These are phyloP conservation scores for Colistium nudipinnis DNA, from an alignment of 2,113 vertebrate species.

Conservation along the genomic window DNA sequence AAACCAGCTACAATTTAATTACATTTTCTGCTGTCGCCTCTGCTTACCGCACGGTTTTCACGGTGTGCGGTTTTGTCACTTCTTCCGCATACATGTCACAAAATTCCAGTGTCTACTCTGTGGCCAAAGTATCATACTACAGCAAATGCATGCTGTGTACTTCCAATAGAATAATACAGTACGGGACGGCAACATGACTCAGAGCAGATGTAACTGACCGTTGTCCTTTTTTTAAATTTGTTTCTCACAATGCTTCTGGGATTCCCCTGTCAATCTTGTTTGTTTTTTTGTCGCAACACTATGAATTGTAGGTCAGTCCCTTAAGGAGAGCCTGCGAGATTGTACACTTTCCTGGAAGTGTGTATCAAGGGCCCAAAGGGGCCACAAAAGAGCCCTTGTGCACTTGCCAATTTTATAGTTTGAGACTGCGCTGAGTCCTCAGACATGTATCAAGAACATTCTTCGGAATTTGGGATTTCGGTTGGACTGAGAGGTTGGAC, in stretches of 20 bases:
- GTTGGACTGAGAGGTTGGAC: slow-evolving; percentile 9
- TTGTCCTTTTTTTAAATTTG: not conserved
- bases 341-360: slow-evolving; percentile 33
- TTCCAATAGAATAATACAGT: not conserved
- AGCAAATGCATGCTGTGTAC: not conserved
- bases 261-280: slow-evolving; percentile 12
- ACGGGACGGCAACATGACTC: not conserved
- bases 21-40: not conserved
- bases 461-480: slow-evolving; percentile 26
- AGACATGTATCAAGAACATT: slow-evolving; percentile 35
- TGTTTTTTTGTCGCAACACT: slow-evolving; percentile 24
- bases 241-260: not conserved
- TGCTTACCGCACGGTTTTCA: not conserved
- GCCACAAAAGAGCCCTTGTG: slow-evolving; percentile 29
- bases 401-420: not conserved
- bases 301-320: slow-evolving; percentile 35
- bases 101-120: not conserved
- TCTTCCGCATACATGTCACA: too few relatives aligned
- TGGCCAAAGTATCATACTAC: not conserved
- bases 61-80: too few relatives aligned
- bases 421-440: slow-evolving; percentile 10
- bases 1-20: not conserved
- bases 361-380: slow-evolving; percentile 39
- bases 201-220: not conserved
- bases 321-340: slow-evolving; percentile 14